These are phyloP conservation scores for Camarhynchus parvulus DNA, from an alignment of 2,113 vertebrate genomes.

Conservation along the genomic window DNA sequence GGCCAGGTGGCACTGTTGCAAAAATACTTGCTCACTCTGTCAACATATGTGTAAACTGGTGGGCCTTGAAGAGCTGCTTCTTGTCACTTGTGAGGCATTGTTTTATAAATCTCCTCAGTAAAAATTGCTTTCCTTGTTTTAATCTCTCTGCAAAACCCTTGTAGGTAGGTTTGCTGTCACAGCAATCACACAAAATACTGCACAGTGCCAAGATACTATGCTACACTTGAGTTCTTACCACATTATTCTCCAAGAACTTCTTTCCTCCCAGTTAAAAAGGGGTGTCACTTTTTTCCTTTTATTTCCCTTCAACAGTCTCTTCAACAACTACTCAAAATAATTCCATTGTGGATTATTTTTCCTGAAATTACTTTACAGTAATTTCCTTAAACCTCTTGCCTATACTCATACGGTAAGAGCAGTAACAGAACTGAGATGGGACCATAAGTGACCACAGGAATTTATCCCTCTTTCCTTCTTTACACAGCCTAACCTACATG, in stretches of 20 bases:
- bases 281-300: background rate
- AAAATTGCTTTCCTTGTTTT: background rate
- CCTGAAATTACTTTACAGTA: background rate
- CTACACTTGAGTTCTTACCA: background rate
- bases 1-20: slow-evolving; percentile 9
- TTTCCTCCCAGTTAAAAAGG: background rate
- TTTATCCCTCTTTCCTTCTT: background rate
- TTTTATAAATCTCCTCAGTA: background rate
- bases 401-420: background rate
- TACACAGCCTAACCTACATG: background rate
- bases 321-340: background rate
- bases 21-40: background rate
- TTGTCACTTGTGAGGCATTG: background rate
- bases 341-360: background rate
- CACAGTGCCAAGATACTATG: background rate
- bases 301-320: background rate
- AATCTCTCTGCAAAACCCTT: background rate
- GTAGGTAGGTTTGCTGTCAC: slow-evolving; percentile 13
- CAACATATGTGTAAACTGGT: background rate
- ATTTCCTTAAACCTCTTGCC: background rate
- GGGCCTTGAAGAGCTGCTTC: background rate
- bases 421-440: background rate
- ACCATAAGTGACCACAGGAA: background rate
- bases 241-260: background rate
- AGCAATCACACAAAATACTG: slow-evolving; percentile 20